Conservation (phyloP, 2,797 vertebrate species). For the Paguma larvata region DNA sequence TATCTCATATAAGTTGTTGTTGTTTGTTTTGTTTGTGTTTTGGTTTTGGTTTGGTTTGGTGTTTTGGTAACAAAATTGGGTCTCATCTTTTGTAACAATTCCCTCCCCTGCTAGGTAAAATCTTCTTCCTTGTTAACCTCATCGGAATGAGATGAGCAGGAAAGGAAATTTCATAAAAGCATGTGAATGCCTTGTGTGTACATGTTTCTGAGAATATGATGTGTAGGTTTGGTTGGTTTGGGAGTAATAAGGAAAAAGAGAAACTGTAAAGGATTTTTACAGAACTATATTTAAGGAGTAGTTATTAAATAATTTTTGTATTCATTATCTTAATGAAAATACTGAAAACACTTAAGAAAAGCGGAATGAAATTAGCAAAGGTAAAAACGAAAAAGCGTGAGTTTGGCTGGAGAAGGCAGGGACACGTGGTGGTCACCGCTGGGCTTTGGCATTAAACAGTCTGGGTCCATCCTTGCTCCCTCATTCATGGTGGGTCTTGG, state of each 20-base stretch:
- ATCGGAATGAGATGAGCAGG: neutral
- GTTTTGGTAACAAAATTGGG: neutral
- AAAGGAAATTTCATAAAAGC: neutral
- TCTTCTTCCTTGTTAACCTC: neutral
- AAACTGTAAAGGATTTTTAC: neutral
- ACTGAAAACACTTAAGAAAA: slow-evolving; percentile 21
- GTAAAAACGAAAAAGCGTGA: neutral
- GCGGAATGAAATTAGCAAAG: neutral
- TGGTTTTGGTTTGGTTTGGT: neutral
- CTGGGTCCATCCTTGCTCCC: neutral
- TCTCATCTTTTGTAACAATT: neutral
- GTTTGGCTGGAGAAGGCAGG: neutral
- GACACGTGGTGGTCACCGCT: rapidly evolving
- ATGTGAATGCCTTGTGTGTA: neutral
- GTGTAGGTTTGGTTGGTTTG: neutral
- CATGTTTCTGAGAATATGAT: neutral
- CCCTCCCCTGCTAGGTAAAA: neutral
- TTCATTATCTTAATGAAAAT: neutral
- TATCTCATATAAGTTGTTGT: neutral
- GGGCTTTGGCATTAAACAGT: neutral
- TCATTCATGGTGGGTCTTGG: neutral
- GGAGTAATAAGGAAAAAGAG: neutral
- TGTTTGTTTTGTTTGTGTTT: neutral
- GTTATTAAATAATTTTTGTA: neutral
- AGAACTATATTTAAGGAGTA: neutral